Base-by-base conservation (phyloP, 2,888 invertebrate genomes). In the Gortyna flavago region DNA sequence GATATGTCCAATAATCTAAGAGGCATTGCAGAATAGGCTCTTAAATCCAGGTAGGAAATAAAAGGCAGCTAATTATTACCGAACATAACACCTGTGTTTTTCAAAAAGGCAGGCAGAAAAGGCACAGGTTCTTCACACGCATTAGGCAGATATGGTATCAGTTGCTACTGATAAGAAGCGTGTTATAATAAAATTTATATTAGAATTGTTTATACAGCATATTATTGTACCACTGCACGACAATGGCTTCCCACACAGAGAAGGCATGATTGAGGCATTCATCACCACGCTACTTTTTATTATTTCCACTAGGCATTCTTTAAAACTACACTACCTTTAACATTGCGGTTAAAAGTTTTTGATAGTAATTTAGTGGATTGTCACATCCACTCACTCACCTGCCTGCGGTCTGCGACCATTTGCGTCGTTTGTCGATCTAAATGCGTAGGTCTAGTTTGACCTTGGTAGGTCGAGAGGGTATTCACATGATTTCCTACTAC, bases 401-500 rank as follows among this genome's bases (percentile, higher is more conserved):
- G 21, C 21, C 0, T n/a, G 21, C 21, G 75, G 44, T 67, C 32
- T 75, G 2, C 32, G 13, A 66, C 41, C 25, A 66, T 54, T 59
- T 72, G 71, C 84, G 75, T 80, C 78, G 48, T 35, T 48, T 64
- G 13, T 21, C 57, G 54, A 48, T 68, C 38, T 71, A 18, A 64
- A 67, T 70, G 38, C 75, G 66, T 65, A 71, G 62, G 76, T 84
- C 84, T 86, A 83, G 74, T 54, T 32, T 54, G 70, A 85, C 87
- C 84, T 87, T 81, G 38, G 57, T 21, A 62, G 80, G 87, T 80
- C 85, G 70, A 76, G 64, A 38, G 87, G 81, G 72, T 84, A 83
- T 81, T 86, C 67, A 81, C 87, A 67, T 75, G 29, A 64, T 77
- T 78, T 78, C 76, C 80, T 83, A 66, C 64, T 35, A 44, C 11